Evolutionary conservation across 2,113 vertebrate species (phyloP).

Genomic region (Platysternon megacephalum): DNA sequence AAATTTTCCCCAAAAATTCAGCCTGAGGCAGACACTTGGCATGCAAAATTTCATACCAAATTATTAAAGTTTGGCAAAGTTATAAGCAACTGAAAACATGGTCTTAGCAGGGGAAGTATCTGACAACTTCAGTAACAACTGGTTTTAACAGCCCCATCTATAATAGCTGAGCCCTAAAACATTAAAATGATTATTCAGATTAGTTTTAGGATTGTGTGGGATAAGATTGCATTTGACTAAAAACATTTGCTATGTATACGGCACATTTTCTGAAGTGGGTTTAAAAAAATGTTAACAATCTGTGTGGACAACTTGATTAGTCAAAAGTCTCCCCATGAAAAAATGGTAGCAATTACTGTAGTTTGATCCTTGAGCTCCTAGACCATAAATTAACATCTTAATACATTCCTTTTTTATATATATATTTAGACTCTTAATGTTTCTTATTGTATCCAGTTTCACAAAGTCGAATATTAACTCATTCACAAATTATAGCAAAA

Average conservation of each 20-base stretch:
- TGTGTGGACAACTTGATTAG: background rate
- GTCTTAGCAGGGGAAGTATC: background rate
- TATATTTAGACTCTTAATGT: background rate
- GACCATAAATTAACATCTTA: background rate
- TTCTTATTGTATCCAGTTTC: background rate
- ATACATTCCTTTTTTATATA: background rate
- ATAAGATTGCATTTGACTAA: background rate
- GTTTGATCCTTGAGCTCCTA: background rate
- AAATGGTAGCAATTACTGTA: background rate
- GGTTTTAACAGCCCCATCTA: background rate
- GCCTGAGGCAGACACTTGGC: background rate
- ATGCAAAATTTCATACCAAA: background rate
- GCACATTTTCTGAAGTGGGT: background rate
- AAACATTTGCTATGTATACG: background rate
- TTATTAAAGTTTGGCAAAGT: background rate
- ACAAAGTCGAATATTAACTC: background rate
- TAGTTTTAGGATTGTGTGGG: background rate
- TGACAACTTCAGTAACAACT: background rate
- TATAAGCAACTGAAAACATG: background rate
- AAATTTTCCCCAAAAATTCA: background rate
- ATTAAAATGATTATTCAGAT: background rate
- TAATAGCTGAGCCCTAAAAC: background rate
- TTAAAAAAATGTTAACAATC: background rate
- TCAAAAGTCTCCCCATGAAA: background rate
- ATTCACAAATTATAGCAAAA: background rate